Evolutionary conservation across 1,140 invertebrate species (phyloP).

Genomic region (Euschistus heros): DNA sequence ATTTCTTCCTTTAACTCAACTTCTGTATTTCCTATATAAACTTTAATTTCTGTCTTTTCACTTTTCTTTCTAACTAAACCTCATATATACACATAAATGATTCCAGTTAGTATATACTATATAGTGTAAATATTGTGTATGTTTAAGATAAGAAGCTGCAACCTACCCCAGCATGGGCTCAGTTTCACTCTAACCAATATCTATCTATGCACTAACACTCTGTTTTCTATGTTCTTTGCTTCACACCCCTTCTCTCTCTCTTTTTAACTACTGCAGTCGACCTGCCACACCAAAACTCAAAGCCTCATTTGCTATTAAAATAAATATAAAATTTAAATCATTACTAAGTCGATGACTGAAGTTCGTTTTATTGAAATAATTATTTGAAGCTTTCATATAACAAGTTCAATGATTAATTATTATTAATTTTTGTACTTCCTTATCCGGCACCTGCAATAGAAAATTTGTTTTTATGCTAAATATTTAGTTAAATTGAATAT

Average conservation of each 20-base stretch:
- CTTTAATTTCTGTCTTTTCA: not conserved
- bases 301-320: too few relatives aligned
- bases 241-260: conserved; percentile 19
- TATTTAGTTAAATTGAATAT: too few relatives aligned
- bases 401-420: too few relatives aligned
- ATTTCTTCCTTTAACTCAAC: conserved; percentile 1
- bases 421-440: too few relatives aligned
- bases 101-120: conserved; percentile 12
- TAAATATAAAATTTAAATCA: too few relatives aligned
- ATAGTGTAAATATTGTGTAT: conserved; percentile 10
- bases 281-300: not conserved
- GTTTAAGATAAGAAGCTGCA: conserved; percentile 12
- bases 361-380: too few relatives aligned
- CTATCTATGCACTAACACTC: conserved; percentile 20
- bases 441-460: too few relatives aligned
- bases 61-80: not conserved
- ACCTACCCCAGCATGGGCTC: conserved; percentile 22
- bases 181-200: conserved; percentile 17
- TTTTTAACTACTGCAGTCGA: conserved; percentile 12
- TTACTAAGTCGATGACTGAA: too few relatives aligned
- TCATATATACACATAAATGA: conserved; percentile 6
- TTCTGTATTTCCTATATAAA: not conserved
- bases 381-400: too few relatives aligned
- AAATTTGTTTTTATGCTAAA: too few relatives aligned
- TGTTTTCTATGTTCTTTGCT: conserved; percentile 20